A percentile compares a stretch with the other conserved stretches of the same genome.
Conservation (phyloP, 2,888 invertebrate species). For the Lycia hirtaria region DNA sequence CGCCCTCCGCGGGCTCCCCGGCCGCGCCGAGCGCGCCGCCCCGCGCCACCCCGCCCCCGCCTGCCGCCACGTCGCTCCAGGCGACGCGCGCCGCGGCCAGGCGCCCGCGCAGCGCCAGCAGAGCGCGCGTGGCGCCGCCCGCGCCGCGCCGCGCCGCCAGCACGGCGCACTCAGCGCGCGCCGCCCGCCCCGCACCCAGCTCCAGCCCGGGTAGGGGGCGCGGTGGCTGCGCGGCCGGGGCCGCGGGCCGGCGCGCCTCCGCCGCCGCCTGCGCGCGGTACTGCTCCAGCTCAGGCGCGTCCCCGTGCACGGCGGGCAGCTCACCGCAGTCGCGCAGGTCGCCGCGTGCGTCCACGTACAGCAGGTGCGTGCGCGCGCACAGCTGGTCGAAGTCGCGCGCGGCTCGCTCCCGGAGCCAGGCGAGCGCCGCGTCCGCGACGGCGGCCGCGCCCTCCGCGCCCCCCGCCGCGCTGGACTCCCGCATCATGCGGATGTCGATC, state of each 20-base stretch:
- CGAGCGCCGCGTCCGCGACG: constrained; percentile 87
- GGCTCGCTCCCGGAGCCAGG: constrained; percentile 81
- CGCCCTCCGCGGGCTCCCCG: constrained; percentile 86
- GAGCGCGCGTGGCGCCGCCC: constrained; percentile 72
- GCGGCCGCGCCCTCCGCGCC: constrained; percentile 83
- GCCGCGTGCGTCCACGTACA: constrained; percentile 91
- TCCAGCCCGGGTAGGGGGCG: constrained; percentile 85
- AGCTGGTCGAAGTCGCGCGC: constrained; percentile 61
- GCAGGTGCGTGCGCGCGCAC: constrained; percentile 89
- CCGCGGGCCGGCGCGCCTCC: constrained; percentile 48
- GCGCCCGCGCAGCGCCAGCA: constrained; percentile 83
- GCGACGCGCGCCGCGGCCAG: constrained; percentile 88
- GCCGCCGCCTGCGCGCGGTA: constrained; percentile 86
- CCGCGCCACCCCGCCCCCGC: constrained; percentile 88
- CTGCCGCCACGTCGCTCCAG: constrained; percentile 88
- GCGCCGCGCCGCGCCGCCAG: constrained; percentile 85
- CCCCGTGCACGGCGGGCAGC: constrained; percentile 87
- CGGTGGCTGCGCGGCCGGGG: constrained; percentile 86
- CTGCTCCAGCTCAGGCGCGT: constrained; percentile 91
- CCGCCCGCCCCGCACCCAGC: constrained; percentile 52
- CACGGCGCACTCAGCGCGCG: constrained; percentile 40
- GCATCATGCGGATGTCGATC: constrained; percentile 90
- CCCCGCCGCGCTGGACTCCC: constrained; percentile 89
- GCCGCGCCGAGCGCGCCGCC: constrained; percentile 91
- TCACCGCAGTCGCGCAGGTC: constrained; percentile 92